Evolutionary conservation across 2,797 vertebrate genomes (phyloP), one percentile per base, ranked within the genome.

Genomic region (Telmatherina bonti): DNA sequence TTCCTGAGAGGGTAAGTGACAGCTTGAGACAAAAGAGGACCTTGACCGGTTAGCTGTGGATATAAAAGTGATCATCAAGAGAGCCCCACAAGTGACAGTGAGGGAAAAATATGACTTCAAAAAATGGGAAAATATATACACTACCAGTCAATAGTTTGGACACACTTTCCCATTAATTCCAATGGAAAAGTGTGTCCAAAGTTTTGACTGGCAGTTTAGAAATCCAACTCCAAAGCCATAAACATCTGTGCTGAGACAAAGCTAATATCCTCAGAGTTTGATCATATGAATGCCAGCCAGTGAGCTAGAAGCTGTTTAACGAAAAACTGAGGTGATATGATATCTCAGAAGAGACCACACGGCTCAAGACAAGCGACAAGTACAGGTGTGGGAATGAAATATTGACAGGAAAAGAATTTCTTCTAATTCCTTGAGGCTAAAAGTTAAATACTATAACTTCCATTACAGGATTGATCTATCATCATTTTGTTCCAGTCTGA

Each of bases 391-490:
- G 72, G 56, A 59, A 65, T 54, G 20, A 68, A 70, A 77, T 70
- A 43, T 76, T 26, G 31, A 51, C 26, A 6, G 31, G 43, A 60
- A 29, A 31, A 70, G 49, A 22, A 36, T 45, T 45, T 41, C 26
- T 59, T 65, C 27, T 59, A 15, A 53, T 58, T 63, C 62, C 51
- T 62, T 9, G 15, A 61, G 59, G 38, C 29, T 62, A 81, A 74
- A 67, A 59, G 55, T 65, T 33, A 57, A 20, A 1, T 10, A 29
- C 22, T 56, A 62, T 61, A 65, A 66, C 68, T 66, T 71, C 72
- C 52, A 73, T 87, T 72, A 69, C 51, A 83, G 78, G 78, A 87
- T 69, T 77, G 66, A 83, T 60, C 66, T 62, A 31, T 52, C 70
- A 53, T 67, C 61, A 64, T 66, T 84, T 83, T 81, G 70, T 70